Evolutionary conservation across 2,888 invertebrate genomes (phyloP).

Genomic region (Pandemis cinnamomeana): DNA sequence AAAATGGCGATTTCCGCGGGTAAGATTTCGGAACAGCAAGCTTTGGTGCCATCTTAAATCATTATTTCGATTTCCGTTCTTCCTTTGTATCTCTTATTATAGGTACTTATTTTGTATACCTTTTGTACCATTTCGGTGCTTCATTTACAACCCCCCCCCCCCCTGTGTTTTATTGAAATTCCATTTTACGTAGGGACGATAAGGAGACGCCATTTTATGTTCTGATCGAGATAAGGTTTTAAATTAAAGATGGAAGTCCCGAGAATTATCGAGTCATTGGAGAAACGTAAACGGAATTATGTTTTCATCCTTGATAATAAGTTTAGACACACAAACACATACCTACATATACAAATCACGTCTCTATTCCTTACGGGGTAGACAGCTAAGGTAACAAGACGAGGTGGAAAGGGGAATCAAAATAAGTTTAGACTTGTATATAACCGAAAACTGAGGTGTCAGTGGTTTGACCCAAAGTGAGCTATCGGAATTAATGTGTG

Average conservation of each 20-base stretch:
- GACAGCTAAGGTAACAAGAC: no score
- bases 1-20: no score
- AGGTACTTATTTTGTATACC: neutral
- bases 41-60: neutral
- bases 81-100: constrained; percentile 8
- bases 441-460: no score
- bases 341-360: no score
- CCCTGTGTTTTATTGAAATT: constrained; percentile 3
- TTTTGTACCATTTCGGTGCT: neutral
- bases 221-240: neutral
- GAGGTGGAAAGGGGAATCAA: no score
- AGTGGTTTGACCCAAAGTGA: no score
- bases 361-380: no score
- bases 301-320: no score
- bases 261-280: neutral
- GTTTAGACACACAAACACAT: no score
- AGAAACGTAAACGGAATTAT: neutral
- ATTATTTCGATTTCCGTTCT: neutral
- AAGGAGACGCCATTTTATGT: constrained; percentile 4
- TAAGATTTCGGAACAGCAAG: no score
- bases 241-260: neutral
- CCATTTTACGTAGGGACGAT: neutral
- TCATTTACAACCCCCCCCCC: neutral
- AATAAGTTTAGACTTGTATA: no score
- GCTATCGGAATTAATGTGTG: no score